Base-by-base conservation (phyloP, 2,797 vertebrate genomes). In the Nannoperca obscura region DNA sequence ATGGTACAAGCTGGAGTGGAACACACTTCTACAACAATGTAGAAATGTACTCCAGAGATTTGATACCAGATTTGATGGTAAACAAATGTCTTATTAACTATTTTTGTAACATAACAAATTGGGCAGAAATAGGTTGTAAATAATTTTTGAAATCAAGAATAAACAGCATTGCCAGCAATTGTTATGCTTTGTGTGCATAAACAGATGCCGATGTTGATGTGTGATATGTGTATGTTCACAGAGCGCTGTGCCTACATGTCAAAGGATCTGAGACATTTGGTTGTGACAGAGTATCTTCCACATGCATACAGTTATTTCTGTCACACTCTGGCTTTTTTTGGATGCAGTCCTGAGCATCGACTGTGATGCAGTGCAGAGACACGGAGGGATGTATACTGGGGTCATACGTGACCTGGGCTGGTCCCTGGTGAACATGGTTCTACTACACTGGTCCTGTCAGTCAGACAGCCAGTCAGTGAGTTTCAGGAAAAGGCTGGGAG, bases 401-500 rank as follows among this genome's bases (percentile, higher is more conserved):
- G 89, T 93, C 86, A 85, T 78, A 74, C 82, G 89, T 86, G 91
- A 91, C 87, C 82, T 74, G 71, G 80, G 72, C 86, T 69, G 74
- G 70, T 92, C 92, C 90, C 90, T 82, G 86, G 89, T 85, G 91
- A 87, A 88, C 86, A 87, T 20, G 89, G 91, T 94, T 94, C 89
- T 92, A 91, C 94, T 92, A 93, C 90, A 79, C 76, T 85, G 89
- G 79, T 87, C 83, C 86, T 85, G 93, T 94, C 94, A 92, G 82
- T 94, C 89, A 88, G 54, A 64, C 49, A 70, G 74, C 74, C 75
- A 84, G 81, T 77, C 83, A 80, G 87, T 68, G 80, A 67, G 83
- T 83, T 81, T 76, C 53, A 74, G 86, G 70, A 63, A 82, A 76
- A 54, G 67, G 36, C 64, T 53, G 74, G 75, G 68, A 61, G 81